phyloP scores from a whole-genome alignment of 2,888 invertebrate species.

The Andrena trimmerana region DNA sequence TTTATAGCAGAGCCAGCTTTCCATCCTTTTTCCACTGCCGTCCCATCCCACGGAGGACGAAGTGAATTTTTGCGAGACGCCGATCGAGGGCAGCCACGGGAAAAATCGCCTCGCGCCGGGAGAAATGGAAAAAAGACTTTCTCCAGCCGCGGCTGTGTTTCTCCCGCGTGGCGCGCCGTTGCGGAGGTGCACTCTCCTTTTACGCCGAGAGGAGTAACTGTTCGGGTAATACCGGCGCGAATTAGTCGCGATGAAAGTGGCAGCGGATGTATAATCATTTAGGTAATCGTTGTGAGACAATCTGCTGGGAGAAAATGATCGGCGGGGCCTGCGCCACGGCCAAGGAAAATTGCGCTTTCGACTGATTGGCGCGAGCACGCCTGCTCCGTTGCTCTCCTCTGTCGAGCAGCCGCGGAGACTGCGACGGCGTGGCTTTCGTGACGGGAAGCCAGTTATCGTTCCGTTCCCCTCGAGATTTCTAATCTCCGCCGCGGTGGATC shows the following conservation, averaged over 20 bases:
- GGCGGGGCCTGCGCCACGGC: constrained; percentile 68
- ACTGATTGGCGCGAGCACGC: constrained; percentile 23
- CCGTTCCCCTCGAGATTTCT: constrained; percentile 23
- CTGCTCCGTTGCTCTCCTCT: constrained; percentile 30
- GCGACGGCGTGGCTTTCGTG: constrained; percentile 13
- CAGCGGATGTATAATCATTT: constrained; percentile 75
- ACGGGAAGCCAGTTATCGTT: constrained; percentile 35
- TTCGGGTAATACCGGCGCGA: constrained; percentile 61
- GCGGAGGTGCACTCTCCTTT: constrained; percentile 47
- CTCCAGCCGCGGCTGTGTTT: constrained; percentile 33
- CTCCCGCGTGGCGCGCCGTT: constrained; percentile 20
- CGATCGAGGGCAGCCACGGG: constrained; percentile 16
- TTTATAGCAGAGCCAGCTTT: too few relatives aligned
- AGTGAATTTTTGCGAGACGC: neutral
- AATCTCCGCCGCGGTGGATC: constrained; percentile 19
- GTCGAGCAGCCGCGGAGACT: constrained; percentile 34
- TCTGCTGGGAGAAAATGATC: constrained; percentile 71
- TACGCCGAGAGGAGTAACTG: constrained; percentile 61
- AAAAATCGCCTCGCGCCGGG: constrained; percentile 21
- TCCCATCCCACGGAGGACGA: neutral
- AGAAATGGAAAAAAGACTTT: constrained; percentile 60
- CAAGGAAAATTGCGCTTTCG: constrained; percentile 74
- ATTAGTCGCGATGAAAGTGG: constrained; percentile 76
- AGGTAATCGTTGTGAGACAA: constrained; percentile 78
- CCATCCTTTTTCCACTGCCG: too few relatives aligned